These are phyloP conservation scores for Hoplodrina blanda DNA, from an alignment of 2,888 invertebrate species.

Conservation along the genomic window DNA sequence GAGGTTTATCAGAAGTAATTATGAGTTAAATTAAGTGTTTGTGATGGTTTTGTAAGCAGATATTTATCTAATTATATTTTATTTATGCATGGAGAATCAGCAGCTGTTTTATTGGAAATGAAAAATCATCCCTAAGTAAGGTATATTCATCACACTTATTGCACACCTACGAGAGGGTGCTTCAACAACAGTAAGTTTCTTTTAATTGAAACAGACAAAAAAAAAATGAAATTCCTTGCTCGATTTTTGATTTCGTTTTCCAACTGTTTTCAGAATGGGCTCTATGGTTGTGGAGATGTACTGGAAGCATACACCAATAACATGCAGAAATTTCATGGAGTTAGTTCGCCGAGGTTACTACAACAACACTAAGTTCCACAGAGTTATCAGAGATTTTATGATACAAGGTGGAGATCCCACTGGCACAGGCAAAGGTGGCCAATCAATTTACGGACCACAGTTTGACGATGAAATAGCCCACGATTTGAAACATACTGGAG, in stretches of 20 bases:
- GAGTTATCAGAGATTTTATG: conserved; percentile 98
- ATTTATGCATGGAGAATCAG: no score
- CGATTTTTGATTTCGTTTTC: neutral
- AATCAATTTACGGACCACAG: conserved; percentile 98
- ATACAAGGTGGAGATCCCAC: conserved; percentile 99
- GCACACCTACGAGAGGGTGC: no score
- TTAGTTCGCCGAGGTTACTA: conserved; percentile 98
- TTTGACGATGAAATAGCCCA: conserved; percentile 99
- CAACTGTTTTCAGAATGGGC: conserved; percentile 94
- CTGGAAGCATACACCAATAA: conserved; percentile 99
- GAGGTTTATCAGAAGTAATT: no score
- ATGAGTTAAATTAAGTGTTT: no score
- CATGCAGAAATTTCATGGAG: conserved; percentile 99
- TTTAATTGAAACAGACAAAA: no score
- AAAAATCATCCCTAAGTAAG: no score
- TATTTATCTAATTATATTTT: no score
- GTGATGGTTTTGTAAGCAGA: no score
- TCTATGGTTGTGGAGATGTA: conserved; percentile 97
- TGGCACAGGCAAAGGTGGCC: conserved; percentile 98
- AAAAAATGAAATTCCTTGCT: no score
- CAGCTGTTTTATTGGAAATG: no score
- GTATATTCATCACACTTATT: no score
- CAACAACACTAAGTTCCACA: conserved; percentile 98
- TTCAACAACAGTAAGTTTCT: no score
- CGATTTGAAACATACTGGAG: conserved; percentile 98